Percentiles rank a stretch among this genome's conserved stretches.
Evolutionary conservation across 2,797 vertebrate genomes (phyloP).

Genomic region (Microctenopoma stevenorrisi): DNA sequence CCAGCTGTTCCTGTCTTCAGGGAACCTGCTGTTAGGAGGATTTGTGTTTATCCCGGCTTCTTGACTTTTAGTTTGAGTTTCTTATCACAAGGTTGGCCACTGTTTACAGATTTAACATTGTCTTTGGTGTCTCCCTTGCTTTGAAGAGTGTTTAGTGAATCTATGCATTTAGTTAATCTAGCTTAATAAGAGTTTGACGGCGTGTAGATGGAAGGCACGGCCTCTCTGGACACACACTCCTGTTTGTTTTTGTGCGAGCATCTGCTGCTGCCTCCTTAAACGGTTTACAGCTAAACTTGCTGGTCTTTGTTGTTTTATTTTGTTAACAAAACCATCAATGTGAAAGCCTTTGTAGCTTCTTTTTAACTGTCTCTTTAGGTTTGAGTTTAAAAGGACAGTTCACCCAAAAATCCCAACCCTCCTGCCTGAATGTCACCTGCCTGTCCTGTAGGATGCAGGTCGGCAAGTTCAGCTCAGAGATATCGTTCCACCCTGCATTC

Average conservation of each 20-base stretch:
- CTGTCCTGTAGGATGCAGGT: background rate
- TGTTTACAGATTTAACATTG: slow-evolving; percentile 56
- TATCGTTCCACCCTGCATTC: too few species aligned
- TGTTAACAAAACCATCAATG: slow-evolving; percentile 40
- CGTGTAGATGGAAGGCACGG: background rate
- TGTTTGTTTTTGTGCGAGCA: slow-evolving; percentile 4
- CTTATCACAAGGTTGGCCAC: background rate
- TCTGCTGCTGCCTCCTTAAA: slow-evolving; percentile 19
- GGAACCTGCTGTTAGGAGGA: background rate
- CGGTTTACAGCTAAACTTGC: slow-evolving; percentile 34
- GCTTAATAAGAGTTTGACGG: background rate
- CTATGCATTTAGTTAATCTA: slow-evolving; percentile 21
- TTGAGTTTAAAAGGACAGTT: slow-evolving; percentile 14
- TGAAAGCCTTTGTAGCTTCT: slow-evolving; percentile 33
- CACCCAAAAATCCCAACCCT: background rate
- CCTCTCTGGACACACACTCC: background rate
- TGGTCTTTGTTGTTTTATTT: slow-evolving; percentile 18
- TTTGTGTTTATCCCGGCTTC: background rate
- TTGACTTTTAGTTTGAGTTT: background rate
- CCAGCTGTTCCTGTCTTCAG: slow-evolving; percentile 3
- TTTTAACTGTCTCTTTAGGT: background rate
- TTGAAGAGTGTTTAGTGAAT: background rate
- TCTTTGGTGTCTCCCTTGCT: background rate
- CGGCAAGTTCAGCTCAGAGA: too few species aligned
- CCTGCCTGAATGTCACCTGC: background rate